Percentiles rank a stretch among this genome's conserved stretches.
Evolutionary conservation across 1,140 invertebrate species (phyloP).

Genomic region (Sogatella furcifera): DNA sequence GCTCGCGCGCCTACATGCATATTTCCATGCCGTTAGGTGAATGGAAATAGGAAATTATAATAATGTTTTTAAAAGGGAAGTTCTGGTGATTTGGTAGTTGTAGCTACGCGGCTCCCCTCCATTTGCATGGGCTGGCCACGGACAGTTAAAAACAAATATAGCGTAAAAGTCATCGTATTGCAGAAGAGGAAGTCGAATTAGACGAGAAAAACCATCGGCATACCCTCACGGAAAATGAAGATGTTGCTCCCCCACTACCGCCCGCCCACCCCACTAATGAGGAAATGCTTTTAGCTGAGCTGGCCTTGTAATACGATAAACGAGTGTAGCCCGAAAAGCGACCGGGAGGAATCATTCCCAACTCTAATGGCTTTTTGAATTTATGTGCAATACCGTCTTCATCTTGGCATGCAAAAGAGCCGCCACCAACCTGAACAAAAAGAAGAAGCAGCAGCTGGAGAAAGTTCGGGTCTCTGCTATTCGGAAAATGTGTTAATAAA

Average conservation of each 20-base stretch:
- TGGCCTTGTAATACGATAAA: neutral
- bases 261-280: neutral
- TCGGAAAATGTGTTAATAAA: constrained; percentile 2
- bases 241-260: neutral
- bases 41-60: constrained; percentile 1
- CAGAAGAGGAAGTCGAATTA: too few species aligned
- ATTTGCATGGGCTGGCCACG: neutral
- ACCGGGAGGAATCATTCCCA: neutral
- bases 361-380: constrained; percentile 4
- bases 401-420: too few species aligned
- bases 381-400: neutral
- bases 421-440: too few species aligned
- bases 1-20: too few species aligned
- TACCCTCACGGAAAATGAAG: constrained; percentile 24
- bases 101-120: neutral
- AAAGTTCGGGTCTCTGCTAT: neutral
- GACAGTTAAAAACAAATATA: constrained; percentile 3
- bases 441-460: neutral
- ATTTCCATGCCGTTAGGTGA: neutral
- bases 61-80: constrained; percentile 2
- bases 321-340: too few species aligned
- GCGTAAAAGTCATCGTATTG: neutral
- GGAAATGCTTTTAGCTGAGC: constrained; percentile 15
- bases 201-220: neutral
- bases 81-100: neutral